phyloP scores from a whole-genome alignment of 2,113 vertebrate genomes.

The Beaufortia kweichowensis region DNA sequence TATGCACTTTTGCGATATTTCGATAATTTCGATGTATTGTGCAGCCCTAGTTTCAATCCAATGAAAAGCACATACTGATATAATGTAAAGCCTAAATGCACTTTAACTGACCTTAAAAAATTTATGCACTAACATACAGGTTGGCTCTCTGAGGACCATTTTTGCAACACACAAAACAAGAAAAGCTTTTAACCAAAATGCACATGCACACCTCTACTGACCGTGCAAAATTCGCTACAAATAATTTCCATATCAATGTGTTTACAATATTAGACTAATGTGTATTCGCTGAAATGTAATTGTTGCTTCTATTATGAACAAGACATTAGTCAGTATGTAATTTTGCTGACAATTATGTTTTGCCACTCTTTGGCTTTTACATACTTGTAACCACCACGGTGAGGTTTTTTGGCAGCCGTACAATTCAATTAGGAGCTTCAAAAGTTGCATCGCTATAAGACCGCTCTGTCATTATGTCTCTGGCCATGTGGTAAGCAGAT shows the following conservation, averaged over 20 bases:
- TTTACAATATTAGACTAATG: background rate
- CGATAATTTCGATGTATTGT: too few relatives aligned
- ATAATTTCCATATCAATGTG: background rate
- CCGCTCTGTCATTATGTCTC: background rate
- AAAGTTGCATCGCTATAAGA: background rate
- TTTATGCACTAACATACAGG: too few relatives aligned
- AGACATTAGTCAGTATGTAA: slow-evolving; percentile 4
- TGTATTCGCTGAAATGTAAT: background rate
- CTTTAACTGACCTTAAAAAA: background rate
- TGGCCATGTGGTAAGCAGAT: slow-evolving; percentile 13
- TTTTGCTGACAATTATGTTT: slow-evolving; percentile 19
- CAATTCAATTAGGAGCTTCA: slow-evolving; percentile 35
- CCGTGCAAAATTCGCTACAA: background rate
- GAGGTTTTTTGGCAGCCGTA: background rate
- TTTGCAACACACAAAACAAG: background rate
- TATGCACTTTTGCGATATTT: too few relatives aligned
- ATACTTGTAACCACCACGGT: background rate
- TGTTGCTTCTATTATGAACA: background rate
- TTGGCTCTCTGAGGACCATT: background rate
- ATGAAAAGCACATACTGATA: too few relatives aligned
- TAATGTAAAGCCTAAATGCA: too few relatives aligned
- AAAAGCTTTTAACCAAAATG: background rate
- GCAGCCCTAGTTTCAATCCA: too few relatives aligned
- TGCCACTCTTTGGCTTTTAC: slow-evolving; percentile 11
- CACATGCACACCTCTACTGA: background rate